These are phyloP conservation scores for Anthopleura xanthogrammica DNA, from an alignment of 92 coral and sea anemone genomes.

Conservation along the genomic window DNA sequence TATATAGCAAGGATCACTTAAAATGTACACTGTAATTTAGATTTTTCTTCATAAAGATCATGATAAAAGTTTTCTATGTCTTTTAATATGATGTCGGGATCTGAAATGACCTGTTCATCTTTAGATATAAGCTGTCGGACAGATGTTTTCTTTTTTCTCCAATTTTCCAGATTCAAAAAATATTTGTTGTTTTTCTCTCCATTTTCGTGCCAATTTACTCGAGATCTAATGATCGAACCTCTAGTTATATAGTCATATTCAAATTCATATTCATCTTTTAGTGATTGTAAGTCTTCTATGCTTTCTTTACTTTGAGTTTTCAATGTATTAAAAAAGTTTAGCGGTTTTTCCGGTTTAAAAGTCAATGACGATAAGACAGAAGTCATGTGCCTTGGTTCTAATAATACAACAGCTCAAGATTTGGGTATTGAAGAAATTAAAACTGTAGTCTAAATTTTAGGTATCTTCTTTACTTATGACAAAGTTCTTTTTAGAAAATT, in stretches of 20 bases:
- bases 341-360: no score
- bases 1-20: no score
- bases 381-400: no score
- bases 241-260: constrained; percentile 46
- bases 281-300: constrained; percentile 29
- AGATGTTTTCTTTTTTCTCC: constrained; percentile 14
- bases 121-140: constrained; percentile 9
- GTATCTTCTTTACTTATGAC: no score
- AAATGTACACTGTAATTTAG: no score
- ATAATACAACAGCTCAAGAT: no score
- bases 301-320: constrained; percentile 32
- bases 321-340: no score
- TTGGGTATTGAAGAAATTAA: no score
- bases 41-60: constrained; percentile 34
- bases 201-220: constrained; percentile 50
- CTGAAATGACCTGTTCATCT: constrained; percentile 6
- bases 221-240: constrained; percentile 50
- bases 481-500: no score
- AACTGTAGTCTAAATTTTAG: no score
- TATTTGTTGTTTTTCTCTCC: constrained; percentile 52
- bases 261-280: constrained; percentile 38
- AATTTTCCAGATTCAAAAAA: constrained; percentile 44
- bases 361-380: no score
- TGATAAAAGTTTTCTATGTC: constrained; percentile 36
- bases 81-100: constrained; percentile 25